Percentiles rank a stretch among this genome's conserved stretches.
Evolutionary conservation across 2,888 invertebrate genomes (phyloP).

Genomic region (Dicyrtoma fusca): DNA sequence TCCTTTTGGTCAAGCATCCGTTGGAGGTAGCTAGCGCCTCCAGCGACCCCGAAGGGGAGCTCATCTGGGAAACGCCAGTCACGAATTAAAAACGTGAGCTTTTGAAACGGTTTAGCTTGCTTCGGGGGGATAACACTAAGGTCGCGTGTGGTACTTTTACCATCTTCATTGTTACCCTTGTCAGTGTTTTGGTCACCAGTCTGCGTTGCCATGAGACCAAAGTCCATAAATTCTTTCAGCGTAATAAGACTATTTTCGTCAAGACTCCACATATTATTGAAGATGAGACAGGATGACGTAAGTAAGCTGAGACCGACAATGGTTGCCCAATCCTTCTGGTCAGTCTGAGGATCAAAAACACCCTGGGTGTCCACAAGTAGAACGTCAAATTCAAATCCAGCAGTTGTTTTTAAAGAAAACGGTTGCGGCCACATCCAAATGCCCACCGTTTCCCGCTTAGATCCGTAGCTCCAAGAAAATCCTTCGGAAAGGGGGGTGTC

Average conservation of each 20-base stretch:
- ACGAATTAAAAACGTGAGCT: constrained; percentile 49
- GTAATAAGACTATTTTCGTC: constrained; percentile 41
- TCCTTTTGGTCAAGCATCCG: no score
- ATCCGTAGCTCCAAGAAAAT: constrained; percentile 59
- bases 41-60: no score
- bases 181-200: no score
- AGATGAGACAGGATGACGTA: constrained; percentile 43
- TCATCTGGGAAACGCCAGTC: constrained; percentile 63
- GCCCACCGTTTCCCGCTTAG: constrained; percentile 58
- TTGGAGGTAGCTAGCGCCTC: no score
- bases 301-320: constrained; percentile 47
- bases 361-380: constrained; percentile 52
- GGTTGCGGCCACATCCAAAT: constrained; percentile 60
- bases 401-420: constrained; percentile 58
- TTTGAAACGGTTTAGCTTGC: constrained; percentile 60
- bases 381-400: constrained; percentile 54
- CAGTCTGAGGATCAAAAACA: constrained; percentile 44
- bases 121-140: no score
- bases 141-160: no score
- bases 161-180: no score
- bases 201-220: constrained; percentile 40
- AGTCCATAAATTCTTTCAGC: constrained; percentile 44
- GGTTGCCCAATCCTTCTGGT: constrained; percentile 34
- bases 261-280: constrained; percentile 40
- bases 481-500: constrained; percentile 46